A percentile compares a stretch with the other conserved stretches of the same genome.
These are phyloP conservation scores for Leucozona laternaria DNA, from an alignment of 2,888 invertebrate genomes.

Conservation along the genomic window DNA sequence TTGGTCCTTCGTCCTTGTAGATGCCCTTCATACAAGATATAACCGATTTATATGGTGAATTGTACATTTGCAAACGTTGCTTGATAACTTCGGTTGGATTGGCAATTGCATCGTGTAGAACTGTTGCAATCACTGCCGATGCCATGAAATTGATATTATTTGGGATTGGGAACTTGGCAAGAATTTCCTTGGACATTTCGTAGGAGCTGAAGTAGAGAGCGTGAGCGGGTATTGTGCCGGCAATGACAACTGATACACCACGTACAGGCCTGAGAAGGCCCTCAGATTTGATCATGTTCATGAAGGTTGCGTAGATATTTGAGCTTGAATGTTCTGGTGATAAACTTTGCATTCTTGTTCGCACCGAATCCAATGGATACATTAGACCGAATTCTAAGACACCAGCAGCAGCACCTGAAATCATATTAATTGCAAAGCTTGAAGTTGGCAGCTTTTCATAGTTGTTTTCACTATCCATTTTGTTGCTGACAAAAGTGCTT, in stretches of 20 bases:
- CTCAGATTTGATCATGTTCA: constrained; percentile 95
- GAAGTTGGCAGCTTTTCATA: constrained; percentile 46
- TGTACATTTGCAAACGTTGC: constrained; percentile 98
- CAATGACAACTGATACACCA: constrained; percentile 95
- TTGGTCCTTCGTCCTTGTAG: constrained; percentile 91
- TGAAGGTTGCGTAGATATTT: constrained; percentile 92
- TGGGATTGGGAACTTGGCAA: constrained; percentile 88
- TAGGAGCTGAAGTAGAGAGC: constrained; percentile 99
- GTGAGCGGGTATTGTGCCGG: constrained; percentile 99
- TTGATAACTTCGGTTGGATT: constrained; percentile 99
- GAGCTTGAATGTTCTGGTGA: constrained; percentile 91
- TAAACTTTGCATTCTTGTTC: constrained; percentile 97
- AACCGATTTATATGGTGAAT: constrained; percentile 96
- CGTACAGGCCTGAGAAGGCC: constrained; percentile 96
- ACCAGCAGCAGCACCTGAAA: constrained; percentile 50
- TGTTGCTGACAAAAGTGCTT: not conserved
- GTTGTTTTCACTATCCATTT: constrained; percentile 47
- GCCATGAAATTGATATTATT: constrained; percentile 90
- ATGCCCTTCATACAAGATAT: constrained; percentile 91
- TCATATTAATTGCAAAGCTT: constrained; percentile 34
- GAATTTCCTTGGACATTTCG: constrained; percentile 94
- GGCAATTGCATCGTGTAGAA: constrained; percentile 98
- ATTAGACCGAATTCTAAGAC: constrained; percentile 51
- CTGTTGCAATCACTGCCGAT: constrained; percentile 95
- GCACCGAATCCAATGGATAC: constrained; percentile 59